A percentile compares a stretch with the other conserved stretches of the same genome.
These are phyloP conservation scores for Eudemis profundana DNA, from an alignment of 2,888 invertebrate genomes.

Conservation along the genomic window DNA sequence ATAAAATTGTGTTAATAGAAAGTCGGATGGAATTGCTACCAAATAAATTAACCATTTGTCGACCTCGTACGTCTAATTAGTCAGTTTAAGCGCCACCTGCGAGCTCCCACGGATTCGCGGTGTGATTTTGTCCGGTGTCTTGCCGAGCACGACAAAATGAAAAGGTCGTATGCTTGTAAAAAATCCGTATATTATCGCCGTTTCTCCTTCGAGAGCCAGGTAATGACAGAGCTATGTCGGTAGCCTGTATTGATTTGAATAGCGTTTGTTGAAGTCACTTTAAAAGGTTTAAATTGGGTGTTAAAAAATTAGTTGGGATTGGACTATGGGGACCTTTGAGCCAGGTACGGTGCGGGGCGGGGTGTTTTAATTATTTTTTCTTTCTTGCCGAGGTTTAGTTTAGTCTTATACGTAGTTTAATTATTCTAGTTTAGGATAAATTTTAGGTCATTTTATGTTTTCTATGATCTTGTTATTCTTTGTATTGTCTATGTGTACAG, in stretches of 20 bases:
- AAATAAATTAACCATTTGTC: not conserved
- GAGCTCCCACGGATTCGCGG: constrained; percentile 19
- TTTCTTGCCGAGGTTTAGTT: no score
- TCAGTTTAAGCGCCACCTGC: constrained; percentile 2
- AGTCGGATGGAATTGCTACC: not conserved
- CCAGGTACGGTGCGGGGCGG: no score
- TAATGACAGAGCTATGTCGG: constrained; percentile 1
- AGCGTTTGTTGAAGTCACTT: not conserved
- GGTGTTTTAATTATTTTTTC: no score
- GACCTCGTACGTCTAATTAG: not conserved
- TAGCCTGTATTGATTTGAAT: constrained; percentile 18
- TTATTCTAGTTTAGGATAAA: no score
- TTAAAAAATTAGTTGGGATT: no score
- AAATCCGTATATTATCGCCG: not conserved
- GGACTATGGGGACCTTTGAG: no score
- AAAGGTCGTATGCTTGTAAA: not conserved
- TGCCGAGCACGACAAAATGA: not conserved
- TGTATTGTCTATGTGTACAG: no score
- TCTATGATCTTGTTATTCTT: no score
- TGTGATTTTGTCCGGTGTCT: constrained; percentile 7
- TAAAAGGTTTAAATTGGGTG: constrained; percentile 2
- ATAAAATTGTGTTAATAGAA: not conserved
- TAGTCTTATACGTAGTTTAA: no score
- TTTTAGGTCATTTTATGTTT: no score
- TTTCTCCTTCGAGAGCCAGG: not conserved